These are phyloP conservation scores for Aphidius colemani DNA, from an alignment of 2,888 invertebrate genomes.

Conservation along the genomic window DNA sequence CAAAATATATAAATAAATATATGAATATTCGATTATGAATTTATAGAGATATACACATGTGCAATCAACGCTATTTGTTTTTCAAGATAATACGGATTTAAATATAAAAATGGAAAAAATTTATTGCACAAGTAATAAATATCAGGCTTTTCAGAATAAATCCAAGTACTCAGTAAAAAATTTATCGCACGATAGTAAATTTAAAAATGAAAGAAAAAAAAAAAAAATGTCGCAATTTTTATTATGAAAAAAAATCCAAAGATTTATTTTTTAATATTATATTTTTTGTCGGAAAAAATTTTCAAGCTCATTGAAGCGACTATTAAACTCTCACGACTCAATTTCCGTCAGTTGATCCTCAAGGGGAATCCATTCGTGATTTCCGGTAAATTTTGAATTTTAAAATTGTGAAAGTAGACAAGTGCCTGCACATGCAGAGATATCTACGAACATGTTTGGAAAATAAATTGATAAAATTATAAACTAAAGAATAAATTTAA, in stretches of 20 bases:
- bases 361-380: conserved; percentile 15
- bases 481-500: conserved; percentile 1
- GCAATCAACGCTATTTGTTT: not conserved
- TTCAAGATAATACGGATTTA: not conserved
- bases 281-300: conserved; percentile 10
- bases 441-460: not conserved
- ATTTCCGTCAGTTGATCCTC: conserved; percentile 17
- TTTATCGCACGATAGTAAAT: not conserved
- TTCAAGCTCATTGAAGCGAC: conserved; percentile 21
- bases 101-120: too few species aligned
- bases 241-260: conserved; percentile 1
- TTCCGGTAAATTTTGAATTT: not conserved
- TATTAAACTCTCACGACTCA: conserved; percentile 20
- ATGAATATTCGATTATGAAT: conserved; percentile 37
- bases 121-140: not conserved
- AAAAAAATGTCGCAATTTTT: not conserved
- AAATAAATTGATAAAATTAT: conserved; percentile 14
- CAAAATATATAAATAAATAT: conserved; percentile 34
- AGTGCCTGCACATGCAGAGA: too few species aligned
- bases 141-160: not conserved
- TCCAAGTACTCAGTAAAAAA: not conserved
- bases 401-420: too few species aligned
- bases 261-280: not conserved
- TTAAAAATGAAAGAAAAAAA: too few species aligned
- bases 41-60: conserved; percentile 17